Conservation (phyloP, 2,797 vertebrate species). For the Anolis apletophallus region DNA sequence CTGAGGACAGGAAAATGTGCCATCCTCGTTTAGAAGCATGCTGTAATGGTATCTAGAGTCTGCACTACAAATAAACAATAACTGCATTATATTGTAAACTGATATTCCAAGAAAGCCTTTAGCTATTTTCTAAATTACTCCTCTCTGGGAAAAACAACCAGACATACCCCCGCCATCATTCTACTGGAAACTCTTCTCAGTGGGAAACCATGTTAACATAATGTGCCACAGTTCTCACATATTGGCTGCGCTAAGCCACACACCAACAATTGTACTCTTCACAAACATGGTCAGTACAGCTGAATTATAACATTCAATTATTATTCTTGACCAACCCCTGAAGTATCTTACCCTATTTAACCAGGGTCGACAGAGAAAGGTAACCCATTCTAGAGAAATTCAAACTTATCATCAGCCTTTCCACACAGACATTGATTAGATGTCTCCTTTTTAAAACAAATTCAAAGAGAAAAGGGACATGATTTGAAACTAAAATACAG, state of each 20-base stretch:
- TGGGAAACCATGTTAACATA: constrained; percentile 69
- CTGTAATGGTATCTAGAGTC: background rate
- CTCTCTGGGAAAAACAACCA: constrained; percentile 55
- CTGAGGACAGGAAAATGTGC: background rate
- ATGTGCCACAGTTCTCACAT: constrained; percentile 32
- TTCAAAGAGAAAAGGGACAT: constrained; percentile 79
- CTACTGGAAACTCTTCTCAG: constrained; percentile 58
- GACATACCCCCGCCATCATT: constrained; percentile 57
- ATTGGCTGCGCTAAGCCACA: background rate
- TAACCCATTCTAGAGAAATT: constrained; percentile 75
- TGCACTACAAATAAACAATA: background rate
- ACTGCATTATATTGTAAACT: background rate
- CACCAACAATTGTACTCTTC: constrained; percentile 48
- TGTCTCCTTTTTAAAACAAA: constrained; percentile 69
- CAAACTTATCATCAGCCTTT: constrained; percentile 75
- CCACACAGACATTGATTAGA: constrained; percentile 80
- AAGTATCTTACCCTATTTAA: constrained; percentile 69
- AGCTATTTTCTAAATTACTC: constrained; percentile 52
- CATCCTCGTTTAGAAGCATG: background rate
- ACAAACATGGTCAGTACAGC: constrained; percentile 53
- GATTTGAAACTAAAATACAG: constrained; percentile 86
- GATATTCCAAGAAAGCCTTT: background rate
- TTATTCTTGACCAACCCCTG: constrained; percentile 70
- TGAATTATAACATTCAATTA: constrained; percentile 69
- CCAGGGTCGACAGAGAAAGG: constrained; percentile 74